Conservation (phyloP, 2,888 invertebrate species). For the Megastigmus dorsalis region DNA sequence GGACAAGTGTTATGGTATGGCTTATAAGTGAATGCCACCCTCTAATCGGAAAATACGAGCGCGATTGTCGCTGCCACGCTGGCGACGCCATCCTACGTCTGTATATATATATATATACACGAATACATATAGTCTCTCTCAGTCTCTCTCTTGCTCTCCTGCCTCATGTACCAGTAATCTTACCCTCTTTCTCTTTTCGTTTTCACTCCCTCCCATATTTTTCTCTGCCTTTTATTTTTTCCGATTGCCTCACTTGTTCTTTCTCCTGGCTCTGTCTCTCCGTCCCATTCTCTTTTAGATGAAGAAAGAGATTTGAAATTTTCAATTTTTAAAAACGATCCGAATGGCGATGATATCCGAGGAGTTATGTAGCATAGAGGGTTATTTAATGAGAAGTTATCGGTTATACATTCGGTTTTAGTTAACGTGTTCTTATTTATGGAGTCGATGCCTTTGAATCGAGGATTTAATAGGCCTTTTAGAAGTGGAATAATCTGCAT, state of each 20-base stretch:
- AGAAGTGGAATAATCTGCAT: too few species aligned
- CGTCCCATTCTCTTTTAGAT: slow-evolving; percentile 1
- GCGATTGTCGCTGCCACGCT: slow-evolving; percentile 66
- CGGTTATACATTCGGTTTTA: too few species aligned
- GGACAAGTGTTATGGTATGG: slow-evolving; percentile 74
- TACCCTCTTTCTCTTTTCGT: neutral
- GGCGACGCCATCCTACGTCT: neutral
- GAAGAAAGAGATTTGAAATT: neutral
- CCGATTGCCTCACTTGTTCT: neutral
- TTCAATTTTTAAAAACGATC: slow-evolving; percentile 44
- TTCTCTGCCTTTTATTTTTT: neutral
- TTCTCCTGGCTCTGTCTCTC: neutral
- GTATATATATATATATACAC: neutral
- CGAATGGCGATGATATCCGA: too few species aligned
- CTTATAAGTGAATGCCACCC: slow-evolving; percentile 75
- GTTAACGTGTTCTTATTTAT: too few species aligned
- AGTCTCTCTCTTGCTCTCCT: neutral
- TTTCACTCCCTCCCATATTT: slow-evolving; percentile 11
- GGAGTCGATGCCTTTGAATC: too few species aligned
- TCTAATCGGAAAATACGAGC: slow-evolving; percentile 74
- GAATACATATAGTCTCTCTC: too few species aligned
- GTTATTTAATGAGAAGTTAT: too few species aligned
- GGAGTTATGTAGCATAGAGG: too few species aligned
- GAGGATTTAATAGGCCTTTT: too few species aligned
- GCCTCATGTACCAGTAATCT: too few species aligned